A percentile compares a stretch with the other conserved stretches of the same genome.
phyloP scores from a whole-genome alignment of 2,888 invertebrate species.

The Abrostola triplasia region DNA sequence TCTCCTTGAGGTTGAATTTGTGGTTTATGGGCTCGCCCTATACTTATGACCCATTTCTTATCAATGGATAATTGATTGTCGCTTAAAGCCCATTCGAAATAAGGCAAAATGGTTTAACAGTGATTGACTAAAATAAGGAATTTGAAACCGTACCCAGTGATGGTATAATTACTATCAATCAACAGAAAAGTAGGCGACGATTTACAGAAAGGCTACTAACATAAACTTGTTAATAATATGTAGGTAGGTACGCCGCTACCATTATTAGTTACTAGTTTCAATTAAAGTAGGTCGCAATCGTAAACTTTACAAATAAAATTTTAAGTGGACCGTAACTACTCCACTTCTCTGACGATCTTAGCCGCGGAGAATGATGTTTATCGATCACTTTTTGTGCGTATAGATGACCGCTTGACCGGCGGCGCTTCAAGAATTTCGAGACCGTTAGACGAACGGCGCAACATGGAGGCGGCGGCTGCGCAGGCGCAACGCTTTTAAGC shows the following conservation, averaged over 20 bases:
- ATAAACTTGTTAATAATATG: constrained; percentile 16
- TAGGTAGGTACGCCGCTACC: not conserved
- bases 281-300: constrained; percentile 20
- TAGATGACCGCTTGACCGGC: constrained; percentile 47
- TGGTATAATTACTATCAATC: no score
- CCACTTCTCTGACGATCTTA: constrained; percentile 30
- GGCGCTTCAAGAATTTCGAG: constrained; percentile 54
- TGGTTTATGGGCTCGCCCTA: no score
- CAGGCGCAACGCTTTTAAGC: constrained; percentile 53
- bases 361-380: constrained; percentile 44
- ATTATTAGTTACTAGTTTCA: constrained; percentile 1
- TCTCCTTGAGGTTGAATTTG: no score
- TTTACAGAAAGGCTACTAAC: constrained; percentile 20
- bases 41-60: no score
- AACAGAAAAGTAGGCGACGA: no score
- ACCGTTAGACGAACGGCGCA: constrained; percentile 78
- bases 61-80: no score
- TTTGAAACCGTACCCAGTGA: no score
- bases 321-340: constrained; percentile 30
- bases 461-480: constrained; percentile 11
- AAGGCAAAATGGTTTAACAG: no score
- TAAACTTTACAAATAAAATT: constrained; percentile 23
- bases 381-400: constrained; percentile 65
- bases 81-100: no score
- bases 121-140: no score